Evolutionary conservation across 1,140 invertebrate genomes (phyloP), one percentile per base, ranked within the genome.

Genomic region (Polypedilum vanderplanki): DNA sequence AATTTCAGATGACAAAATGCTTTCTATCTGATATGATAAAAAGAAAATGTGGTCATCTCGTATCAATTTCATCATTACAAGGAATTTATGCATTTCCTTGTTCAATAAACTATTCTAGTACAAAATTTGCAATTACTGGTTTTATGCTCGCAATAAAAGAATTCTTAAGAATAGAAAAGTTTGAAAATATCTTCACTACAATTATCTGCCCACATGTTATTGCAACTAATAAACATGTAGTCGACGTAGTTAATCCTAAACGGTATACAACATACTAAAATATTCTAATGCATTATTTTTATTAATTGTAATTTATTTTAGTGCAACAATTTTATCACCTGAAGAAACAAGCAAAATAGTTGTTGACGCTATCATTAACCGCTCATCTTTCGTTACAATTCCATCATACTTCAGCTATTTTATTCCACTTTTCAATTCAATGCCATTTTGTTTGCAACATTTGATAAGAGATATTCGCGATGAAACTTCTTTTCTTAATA

Each of bases 21-120:
- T 70, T 82, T 82, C 75, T 82, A 73, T 79, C 79, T 3, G 81
- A 81, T 75, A 82, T 82, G 81, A 80, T 82, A 10, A 77, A 77
- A 73, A 76, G 80, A 8, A 79, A 80, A 74, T 78, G 78, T 0
- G 81, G 81, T 9, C 81, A 82, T 41, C 76, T 82, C 75, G 80
- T 82, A 22, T 79, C 80, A 7, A 79, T 82, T 1, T 79, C 81
- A 74, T 80, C 81, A 10, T 73, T 82, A 73, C 46, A 57, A 15
- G 46, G 46, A 12, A 57, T 57, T 57, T 77, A 81, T 1, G 77
- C 81, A 0, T 74, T 82, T 74, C 81, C 81, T 0, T 79, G 79
- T 41, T 80, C 81, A 17, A 80, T 81, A 4, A 81, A 80, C 41
- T 82, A 82, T 75, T 79, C 80, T 7, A 79, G 81, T 40, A 81